Evolutionary conservation across 2,797 vertebrate species (phyloP).

Genomic region (Xiphophorus birchmanni): DNA sequence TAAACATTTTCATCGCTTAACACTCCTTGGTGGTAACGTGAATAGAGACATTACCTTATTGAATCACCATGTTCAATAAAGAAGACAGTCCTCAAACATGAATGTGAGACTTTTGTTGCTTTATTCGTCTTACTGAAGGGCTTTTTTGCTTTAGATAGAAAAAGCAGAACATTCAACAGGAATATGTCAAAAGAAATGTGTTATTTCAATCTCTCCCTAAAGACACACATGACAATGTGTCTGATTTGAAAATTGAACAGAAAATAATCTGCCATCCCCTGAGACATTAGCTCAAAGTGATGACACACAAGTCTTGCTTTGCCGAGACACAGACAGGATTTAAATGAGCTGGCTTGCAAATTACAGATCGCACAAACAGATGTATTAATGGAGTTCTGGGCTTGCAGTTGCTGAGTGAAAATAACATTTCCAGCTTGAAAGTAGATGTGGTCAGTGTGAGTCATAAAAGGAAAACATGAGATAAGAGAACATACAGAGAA

Average conservation of each 20-base stretch:
- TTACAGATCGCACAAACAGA: conserved; percentile 33
- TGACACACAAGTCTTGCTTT: conserved; percentile 48
- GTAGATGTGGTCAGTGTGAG: conserved; percentile 35
- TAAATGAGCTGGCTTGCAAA: conserved; percentile 55
- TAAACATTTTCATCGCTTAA: conserved; percentile 15
- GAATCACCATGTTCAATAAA: conserved; percentile 45
- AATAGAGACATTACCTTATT: conserved; percentile 37
- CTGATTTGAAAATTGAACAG: conserved; percentile 73
- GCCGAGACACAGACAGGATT: conserved; percentile 51
- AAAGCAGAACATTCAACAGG: conserved; percentile 44
- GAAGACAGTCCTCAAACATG: conserved; percentile 44
- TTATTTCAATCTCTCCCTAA: conserved; percentile 51
- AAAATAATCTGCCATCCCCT: conserved; percentile 69
- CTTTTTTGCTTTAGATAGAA: conserved; percentile 60
- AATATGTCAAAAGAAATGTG: conserved; percentile 65
- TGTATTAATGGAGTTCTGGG: conserved; percentile 44
- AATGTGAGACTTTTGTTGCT: conserved; percentile 50
- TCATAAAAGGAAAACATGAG: conserved; percentile 27
- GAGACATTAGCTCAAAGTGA: conserved; percentile 62
- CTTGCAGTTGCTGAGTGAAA: conserved; percentile 42
- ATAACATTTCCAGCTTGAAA: conserved; percentile 48
- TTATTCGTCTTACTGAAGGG: conserved; percentile 51
- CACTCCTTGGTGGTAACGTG: conserved; percentile 13
- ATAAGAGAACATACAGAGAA: conserved; percentile 32
- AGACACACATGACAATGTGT: conserved; percentile 69